These are phyloP conservation scores for Griposia aprilina DNA, from an alignment of 2,888 invertebrate species.

Conservation along the genomic window DNA sequence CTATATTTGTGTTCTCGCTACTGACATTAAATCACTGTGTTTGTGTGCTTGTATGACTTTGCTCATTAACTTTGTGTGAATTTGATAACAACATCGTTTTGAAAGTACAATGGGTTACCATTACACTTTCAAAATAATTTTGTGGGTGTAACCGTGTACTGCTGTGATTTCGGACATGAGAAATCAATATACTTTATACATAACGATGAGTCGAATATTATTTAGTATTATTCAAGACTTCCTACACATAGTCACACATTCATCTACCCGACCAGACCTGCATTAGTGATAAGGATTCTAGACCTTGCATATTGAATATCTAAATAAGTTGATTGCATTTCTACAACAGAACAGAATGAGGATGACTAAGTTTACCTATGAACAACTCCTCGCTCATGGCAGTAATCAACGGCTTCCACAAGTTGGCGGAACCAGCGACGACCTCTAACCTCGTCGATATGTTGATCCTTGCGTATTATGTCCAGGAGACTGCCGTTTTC, in stretches of 20 bases:
- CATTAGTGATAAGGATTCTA: neutral
- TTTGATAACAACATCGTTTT: no score
- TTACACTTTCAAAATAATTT: neutral
- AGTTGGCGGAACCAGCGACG: conserved; percentile 94
- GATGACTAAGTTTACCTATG: conserved; percentile 91
- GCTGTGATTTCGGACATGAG: neutral
- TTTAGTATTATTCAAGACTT: neutral
- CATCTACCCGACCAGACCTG: neutral
- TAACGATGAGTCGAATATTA: no score
- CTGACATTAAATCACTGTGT: no score
- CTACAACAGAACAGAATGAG: neutral
- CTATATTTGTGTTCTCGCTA: no score
- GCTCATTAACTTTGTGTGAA: neutral
- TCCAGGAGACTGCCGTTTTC: conserved; percentile 95
- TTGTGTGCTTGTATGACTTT: no score
- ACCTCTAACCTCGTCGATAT: conserved; percentile 92
- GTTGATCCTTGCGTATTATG: conserved; percentile 93
- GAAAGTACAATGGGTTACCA: no score
- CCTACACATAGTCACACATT: neutral
- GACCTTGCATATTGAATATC: neutral
- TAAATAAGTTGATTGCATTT: neutral
- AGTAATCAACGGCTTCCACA: conserved; percentile 94
- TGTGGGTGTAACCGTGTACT: no score
- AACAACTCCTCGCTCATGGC: conserved; percentile 94
- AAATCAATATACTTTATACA: neutral